phyloP scores from a whole-genome alignment of 2,797 vertebrate species.

The Crenichthys baileyi region DNA sequence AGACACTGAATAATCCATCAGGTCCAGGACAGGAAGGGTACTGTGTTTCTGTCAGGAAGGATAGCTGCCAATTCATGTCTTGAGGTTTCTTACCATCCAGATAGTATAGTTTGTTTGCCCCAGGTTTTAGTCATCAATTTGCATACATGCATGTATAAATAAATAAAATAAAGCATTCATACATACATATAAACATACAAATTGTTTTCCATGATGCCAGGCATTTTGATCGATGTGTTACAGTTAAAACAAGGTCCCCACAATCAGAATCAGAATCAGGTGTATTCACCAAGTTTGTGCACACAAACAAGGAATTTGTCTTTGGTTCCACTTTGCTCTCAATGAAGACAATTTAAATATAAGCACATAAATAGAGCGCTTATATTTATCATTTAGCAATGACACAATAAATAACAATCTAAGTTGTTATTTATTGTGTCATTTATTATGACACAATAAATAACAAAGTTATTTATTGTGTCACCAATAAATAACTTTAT shows the following conservation, averaged over 20 bases:
- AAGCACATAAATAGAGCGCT: no score
- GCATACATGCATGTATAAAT: not conserved
- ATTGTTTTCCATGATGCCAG: not conserved
- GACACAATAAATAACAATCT: no score
- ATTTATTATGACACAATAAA: no score
- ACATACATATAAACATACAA: not conserved
- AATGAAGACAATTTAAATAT: no score
- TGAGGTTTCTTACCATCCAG: conserved; percentile 45
- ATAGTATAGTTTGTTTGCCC: not conserved
- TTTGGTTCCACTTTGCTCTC: no score
- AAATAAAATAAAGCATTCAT: not conserved
- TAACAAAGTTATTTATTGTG: no score
- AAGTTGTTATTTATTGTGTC: no score
- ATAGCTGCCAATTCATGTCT: conserved; percentile 55
- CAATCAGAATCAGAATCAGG: no score
- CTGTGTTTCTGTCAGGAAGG: conserved; percentile 57
- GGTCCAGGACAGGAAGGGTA: conserved; percentile 44
- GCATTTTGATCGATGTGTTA: not conserved
- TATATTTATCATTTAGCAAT: no score
- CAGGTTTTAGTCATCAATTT: not conserved
- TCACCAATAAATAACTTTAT: no score
- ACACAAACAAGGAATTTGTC: no score
- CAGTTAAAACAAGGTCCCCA: not conserved
- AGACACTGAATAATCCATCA: conserved; percentile 75
- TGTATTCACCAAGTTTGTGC: no score